Percentiles rank a stretch among this genome's conserved stretches.
These are phyloP conservation scores for Otocyon megalotis DNA, from an alignment of 2,113 vertebrate species.

Conservation along the genomic window DNA sequence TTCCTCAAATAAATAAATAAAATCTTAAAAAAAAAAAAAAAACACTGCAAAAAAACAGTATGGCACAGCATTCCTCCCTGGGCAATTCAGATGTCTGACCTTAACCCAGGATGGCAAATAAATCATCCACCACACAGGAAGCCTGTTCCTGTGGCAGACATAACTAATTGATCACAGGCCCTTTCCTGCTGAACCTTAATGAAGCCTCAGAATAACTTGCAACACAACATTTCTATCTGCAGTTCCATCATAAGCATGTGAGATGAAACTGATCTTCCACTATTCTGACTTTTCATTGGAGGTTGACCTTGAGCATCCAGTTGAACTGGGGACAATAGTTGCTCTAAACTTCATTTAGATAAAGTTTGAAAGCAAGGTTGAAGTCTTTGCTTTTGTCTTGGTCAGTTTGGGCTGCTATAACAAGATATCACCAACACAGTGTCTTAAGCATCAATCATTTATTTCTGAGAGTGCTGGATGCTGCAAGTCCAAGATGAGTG, in stretches of 20 bases:
- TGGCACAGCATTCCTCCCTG: neutral
- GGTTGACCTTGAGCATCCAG: neutral
- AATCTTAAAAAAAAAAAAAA: neutral
- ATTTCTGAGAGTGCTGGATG: neutral
- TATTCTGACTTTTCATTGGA: neutral
- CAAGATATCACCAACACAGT: neutral
- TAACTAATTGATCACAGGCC: neutral
- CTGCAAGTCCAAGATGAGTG: neutral
- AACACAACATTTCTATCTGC: neutral
- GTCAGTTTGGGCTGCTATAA: neutral
- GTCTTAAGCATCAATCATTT: neutral
- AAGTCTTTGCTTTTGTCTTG: neutral
- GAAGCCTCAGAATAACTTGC: neutral
- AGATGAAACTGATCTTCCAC: slow-evolving; percentile 22
- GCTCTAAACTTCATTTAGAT: slow-evolving; percentile 49
- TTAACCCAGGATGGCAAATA: neutral
- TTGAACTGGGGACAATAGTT: neutral
- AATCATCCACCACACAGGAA: neutral
- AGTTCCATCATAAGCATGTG: neutral
- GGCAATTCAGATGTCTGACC: neutral
- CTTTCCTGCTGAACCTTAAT: slow-evolving; percentile 18
- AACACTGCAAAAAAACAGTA: neutral
- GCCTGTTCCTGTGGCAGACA: neutral
- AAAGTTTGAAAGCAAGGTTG: slow-evolving; percentile 15
- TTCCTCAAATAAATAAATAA: no score